phyloP scores from a whole-genome alignment of 2,797 vertebrate species.

The Enteromius unitaeniatus region DNA sequence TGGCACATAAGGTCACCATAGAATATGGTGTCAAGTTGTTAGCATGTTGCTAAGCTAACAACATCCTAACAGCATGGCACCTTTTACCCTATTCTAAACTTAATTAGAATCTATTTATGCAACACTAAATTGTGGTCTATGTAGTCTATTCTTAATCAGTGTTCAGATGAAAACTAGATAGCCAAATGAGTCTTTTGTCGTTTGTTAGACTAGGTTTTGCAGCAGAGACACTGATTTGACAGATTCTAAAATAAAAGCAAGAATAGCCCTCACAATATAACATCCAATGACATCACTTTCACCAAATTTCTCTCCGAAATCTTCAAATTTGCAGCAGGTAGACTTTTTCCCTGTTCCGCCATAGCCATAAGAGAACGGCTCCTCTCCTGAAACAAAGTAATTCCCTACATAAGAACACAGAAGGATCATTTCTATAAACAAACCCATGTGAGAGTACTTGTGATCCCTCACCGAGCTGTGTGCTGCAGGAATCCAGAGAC shows the following conservation, averaged over 20 bases:
- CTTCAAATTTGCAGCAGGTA: constrained; percentile 84
- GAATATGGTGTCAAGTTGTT: neutral
- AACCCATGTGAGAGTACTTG: neutral
- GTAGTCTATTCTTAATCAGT: neutral
- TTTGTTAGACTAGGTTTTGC: neutral
- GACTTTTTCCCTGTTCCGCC: constrained; percentile 86
- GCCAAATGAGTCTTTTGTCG: neutral
- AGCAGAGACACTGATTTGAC: neutral
- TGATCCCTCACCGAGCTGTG: constrained; percentile 81
- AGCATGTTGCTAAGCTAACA: neutral
- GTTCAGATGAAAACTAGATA: neutral
- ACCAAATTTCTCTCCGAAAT: constrained; percentile 87
- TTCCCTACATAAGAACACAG: neutral
- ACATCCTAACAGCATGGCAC: neutral
- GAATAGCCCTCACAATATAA: constrained; percentile 79
- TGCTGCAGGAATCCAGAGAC: constrained; percentile 84
- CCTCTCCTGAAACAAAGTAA: constrained; percentile 76
- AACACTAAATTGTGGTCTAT: neutral
- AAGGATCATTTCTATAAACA: neutral
- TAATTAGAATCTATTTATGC: neutral
- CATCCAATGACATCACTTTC: constrained; percentile 88
- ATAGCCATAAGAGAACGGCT: constrained; percentile 86
- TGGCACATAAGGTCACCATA: too few species aligned
- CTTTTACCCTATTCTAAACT: neutral
- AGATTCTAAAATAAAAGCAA: neutral